phyloP scores from a whole-genome alignment of 2,888 invertebrate genomes.

The Neoascia interrupta region DNA sequence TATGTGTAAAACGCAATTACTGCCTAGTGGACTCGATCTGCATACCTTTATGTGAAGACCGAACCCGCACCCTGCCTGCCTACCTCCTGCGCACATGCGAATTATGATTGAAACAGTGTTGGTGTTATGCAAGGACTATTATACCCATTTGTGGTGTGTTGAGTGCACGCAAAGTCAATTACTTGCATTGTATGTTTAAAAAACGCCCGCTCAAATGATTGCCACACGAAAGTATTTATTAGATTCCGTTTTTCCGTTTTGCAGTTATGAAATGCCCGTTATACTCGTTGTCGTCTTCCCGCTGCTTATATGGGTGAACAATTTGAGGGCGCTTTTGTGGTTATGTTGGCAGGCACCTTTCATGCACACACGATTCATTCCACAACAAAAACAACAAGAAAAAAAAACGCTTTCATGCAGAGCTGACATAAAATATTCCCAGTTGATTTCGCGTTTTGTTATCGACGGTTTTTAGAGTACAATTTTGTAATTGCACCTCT shows the following conservation, averaged over 20 bases:
- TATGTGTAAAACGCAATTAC: conserved; percentile 2
- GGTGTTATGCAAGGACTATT: conserved; percentile 68
- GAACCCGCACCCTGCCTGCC: background rate
- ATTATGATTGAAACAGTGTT: conserved; percentile 65
- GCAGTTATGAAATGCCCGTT: conserved; percentile 67
- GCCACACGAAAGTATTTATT: conserved; percentile 67
- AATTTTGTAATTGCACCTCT: conserved; percentile 69
- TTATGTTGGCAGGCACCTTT: conserved; percentile 17
- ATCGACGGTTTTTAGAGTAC: conserved; percentile 65
- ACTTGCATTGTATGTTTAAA: conserved; percentile 69
- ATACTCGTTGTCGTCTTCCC: conserved; percentile 5
- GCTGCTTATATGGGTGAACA: conserved; percentile 6
- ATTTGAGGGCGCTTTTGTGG: conserved; percentile 7
- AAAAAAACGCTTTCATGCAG: conserved; percentile 47
- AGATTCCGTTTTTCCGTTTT: conserved; percentile 67
- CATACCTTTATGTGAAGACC: too few species aligned
- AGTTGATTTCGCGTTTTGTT: conserved; percentile 66
- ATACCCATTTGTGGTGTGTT: conserved; percentile 69
- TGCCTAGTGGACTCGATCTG: background rate
- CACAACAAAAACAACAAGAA: background rate
- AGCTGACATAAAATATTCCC: conserved; percentile 56
- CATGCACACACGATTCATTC: background rate
- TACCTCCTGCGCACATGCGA: conserved; percentile 46
- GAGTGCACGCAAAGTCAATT: conserved; percentile 70
- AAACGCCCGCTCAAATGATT: conserved; percentile 66